Base-by-base conservation (phyloP, 2,113 vertebrate genomes). In the Rhipidura dahli region DNA sequence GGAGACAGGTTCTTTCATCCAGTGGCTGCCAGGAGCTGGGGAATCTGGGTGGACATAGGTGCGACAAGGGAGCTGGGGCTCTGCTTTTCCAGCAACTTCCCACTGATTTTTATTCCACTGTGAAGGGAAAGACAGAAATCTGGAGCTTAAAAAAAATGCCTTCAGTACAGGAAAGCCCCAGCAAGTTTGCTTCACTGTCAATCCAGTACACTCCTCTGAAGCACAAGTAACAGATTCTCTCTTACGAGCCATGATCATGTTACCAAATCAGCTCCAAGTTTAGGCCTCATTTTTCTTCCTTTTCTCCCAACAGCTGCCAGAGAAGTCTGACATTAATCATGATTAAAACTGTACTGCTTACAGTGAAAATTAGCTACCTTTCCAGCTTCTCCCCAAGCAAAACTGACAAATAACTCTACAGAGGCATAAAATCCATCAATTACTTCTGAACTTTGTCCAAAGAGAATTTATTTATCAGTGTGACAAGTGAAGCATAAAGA, bases 71-170 rank as follows among this genome's bases (percentile, higher is more conserved):
- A 98, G 98, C 96, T 98, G 99, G 2, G 99, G 99, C 96, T 99
- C 99, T 18, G 99, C 98, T 96, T 99, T 99, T 39, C 99, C 99
- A 33, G 99, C 98, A 71, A 99, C 98, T 91, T 99, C 99, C 99
- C 99, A 99, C 85, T 98, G 98, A 84, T 99, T 98, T 97, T 99
- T 99, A 97, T 99, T 99, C 99, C 99, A 99, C 98, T 99, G 97
- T 82, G 59, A 90, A 92, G 66, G 66, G 80, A 96, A 72, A 87
- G 33, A 91, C 7, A 45, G 17, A 94, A 84, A 80, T 42, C 12
- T 44, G 56, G 27, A 94, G 49, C 60, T 82, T 71, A 54, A 82
- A 65, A 84, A 3, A 9, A 13, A 10, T 44, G 13, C 21, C 40
- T 75, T 82, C 31, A 70, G 47, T 44, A 71, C 7, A 80, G 49